A percentile compares a stretch with the other conserved stretches of the same genome.
phyloP scores from a whole-genome alignment of 2,888 invertebrate species.

The Tryphoninae sp. region DNA sequence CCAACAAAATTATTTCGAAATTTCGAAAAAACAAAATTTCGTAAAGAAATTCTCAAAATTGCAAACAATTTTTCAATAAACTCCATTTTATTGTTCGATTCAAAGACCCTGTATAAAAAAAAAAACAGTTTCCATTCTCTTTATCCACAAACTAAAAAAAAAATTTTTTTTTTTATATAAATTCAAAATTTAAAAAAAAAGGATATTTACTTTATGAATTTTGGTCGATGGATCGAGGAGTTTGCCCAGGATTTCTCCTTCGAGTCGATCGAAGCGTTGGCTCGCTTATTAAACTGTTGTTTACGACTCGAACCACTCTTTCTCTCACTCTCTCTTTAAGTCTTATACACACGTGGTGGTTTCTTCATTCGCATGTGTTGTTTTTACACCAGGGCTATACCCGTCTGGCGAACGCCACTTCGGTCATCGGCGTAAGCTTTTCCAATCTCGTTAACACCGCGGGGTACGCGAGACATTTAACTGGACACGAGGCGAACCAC shows the following conservation, averaged over 20 bases:
- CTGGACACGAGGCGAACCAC: slow-evolving; percentile 55
- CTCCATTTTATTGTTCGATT: no score
- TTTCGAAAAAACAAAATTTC: no score
- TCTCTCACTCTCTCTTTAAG: slow-evolving; percentile 25
- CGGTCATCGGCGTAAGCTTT: slow-evolving; percentile 61
- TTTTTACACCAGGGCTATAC: neutral
- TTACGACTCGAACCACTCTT: slow-evolving; percentile 45
- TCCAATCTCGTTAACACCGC: slow-evolving; percentile 67
- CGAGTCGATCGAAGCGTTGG: slow-evolving; percentile 46
- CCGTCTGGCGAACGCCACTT: slow-evolving; percentile 51
- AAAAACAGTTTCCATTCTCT: no score
- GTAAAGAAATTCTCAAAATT: no score
- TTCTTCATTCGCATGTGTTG: slow-evolving; percentile 23
- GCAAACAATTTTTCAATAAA: no score
- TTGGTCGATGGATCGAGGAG: no score
- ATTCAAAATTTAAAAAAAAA: no score
- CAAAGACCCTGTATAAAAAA: no score
- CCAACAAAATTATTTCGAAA: no score
- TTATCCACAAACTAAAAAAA: no score
- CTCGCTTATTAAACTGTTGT: slow-evolving; percentile 62
- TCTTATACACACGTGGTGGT: slow-evolving; percentile 23
- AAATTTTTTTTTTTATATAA: no score
- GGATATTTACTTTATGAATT: slow-evolving; percentile 4
- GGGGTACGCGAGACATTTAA: slow-evolving; percentile 62
- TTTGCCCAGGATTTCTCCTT: slow-evolving; percentile 19